phyloP scores from a whole-genome alignment of 1,140 invertebrate species.

The Euglossa dilemma region DNA sequence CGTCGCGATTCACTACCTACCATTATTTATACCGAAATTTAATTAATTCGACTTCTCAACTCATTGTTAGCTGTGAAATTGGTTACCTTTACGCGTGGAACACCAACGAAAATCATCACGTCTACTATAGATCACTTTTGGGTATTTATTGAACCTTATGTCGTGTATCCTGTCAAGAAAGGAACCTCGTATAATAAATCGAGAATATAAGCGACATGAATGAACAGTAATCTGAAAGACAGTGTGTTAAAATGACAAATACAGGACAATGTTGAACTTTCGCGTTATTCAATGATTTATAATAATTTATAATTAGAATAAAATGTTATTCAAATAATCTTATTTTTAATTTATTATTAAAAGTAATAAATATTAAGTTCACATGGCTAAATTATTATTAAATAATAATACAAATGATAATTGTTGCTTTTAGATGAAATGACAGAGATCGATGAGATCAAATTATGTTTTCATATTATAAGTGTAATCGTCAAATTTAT shows the following conservation, averaged over 20 bases:
- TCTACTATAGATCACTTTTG: slow-evolving; percentile 3
- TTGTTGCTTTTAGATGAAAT: too few species aligned
- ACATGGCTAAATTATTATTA: too few species aligned
- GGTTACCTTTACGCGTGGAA: not conserved
- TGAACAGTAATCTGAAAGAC: not conserved
- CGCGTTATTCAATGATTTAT: too few species aligned
- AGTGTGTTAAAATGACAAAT: not conserved
- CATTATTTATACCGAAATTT: slow-evolving; percentile 17
- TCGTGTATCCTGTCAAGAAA: slow-evolving; percentile 9
- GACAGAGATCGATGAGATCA: too few species aligned
- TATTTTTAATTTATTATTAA: too few species aligned
- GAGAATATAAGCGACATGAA: not conserved
- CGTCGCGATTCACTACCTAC: not conserved
- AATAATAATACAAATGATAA: too few species aligned
- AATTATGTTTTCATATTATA: too few species aligned
- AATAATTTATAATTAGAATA: too few species aligned
- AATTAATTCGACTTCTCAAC: slow-evolving; percentile 19
- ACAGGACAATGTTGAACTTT: too few species aligned
- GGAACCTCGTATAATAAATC: not conserved
- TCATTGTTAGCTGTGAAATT: slow-evolving; percentile 1
- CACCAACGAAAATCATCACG: slow-evolving; percentile 11
- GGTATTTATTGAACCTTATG: slow-evolving; percentile 13
- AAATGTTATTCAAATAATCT: too few species aligned
- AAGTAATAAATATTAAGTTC: too few species aligned
- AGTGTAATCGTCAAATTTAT: too few species aligned